Percentiles rank a stretch among this genome's conserved stretches.
Evolutionary conservation across 2,113 vertebrate species (phyloP).

Genomic region (Xiphias gladius): DNA sequence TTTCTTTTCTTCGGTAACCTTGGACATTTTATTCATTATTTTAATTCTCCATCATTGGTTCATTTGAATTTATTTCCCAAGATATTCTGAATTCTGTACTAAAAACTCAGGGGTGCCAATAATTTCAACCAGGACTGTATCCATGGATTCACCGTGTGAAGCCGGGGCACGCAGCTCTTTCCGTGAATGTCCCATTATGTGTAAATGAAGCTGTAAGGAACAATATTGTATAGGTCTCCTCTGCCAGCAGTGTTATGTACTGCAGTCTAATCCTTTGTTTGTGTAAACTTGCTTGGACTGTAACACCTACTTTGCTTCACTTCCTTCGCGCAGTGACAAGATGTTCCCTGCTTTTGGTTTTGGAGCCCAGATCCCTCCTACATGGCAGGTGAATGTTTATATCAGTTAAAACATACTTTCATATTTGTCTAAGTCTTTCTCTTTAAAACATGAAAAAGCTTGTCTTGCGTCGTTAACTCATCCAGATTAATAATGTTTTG

Average conservation of each 20-base stretch:
- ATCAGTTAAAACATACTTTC: background rate
- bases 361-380: constrained; percentile 94
- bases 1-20: too few species aligned
- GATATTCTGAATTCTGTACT: too few species aligned
- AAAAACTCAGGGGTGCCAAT: too few species aligned
- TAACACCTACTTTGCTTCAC: background rate
- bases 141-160: background rate
- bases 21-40: too few species aligned
- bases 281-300: background rate
- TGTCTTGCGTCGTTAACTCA: background rate
- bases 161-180: too few species aligned
- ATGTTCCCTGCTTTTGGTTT: constrained; percentile 98
- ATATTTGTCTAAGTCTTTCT: background rate
- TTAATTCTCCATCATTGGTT: too few species aligned
- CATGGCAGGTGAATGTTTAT: constrained; percentile 88
- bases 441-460: background rate
- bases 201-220: background rate
- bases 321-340: constrained; percentile 88
- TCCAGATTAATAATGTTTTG: constrained; percentile 7
- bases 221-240: background rate
- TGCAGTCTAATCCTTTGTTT: background rate
- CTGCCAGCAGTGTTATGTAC: too few species aligned
- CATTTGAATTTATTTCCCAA: too few species aligned
- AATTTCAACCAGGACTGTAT: too few species aligned
- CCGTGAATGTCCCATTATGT: background rate